Percentiles rank a stretch among this genome's conserved stretches.
Evolutionary conservation across 2,113 vertebrate species (phyloP).

Genomic region (Gadus chalcogrammus): DNA sequence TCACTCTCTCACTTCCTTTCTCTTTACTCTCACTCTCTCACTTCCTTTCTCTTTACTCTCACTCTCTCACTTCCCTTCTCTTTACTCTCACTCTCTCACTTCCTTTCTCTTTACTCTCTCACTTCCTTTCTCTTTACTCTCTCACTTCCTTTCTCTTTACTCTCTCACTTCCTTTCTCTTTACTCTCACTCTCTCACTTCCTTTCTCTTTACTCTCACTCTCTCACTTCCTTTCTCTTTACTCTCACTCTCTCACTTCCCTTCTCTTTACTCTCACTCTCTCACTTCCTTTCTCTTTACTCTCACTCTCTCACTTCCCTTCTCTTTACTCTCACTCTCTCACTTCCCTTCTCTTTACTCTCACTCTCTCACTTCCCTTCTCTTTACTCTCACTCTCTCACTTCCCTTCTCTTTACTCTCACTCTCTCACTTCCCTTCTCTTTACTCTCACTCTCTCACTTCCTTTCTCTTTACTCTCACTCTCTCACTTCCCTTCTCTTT

Average conservation of each 20-base stretch:
- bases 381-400: slow-evolving; percentile 3
- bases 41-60: neutral
- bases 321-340: too few species aligned
- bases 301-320: slow-evolving; percentile 32
- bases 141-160: neutral
- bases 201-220: slow-evolving; percentile 1
- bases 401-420: slow-evolving; percentile 43
- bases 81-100: slow-evolving; percentile 36
- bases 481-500: neutral
- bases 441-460: too few species aligned
- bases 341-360: too few species aligned
- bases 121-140: too few species aligned
- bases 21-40: neutral
- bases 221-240: too few species aligned
- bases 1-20: slow-evolving; percentile 27
- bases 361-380: neutral
- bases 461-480: too few species aligned
- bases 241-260: neutral
- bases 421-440: slow-evolving; percentile 22
- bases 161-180: slow-evolving; percentile 37
- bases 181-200: slow-evolving; percentile 31
- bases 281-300: slow-evolving; percentile 36
- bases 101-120: slow-evolving; percentile 14
- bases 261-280: slow-evolving; percentile 3
- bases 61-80: slow-evolving; percentile 26